A percentile compares a stretch with the other conserved stretches of the same genome.
Conservation (phyloP, 2,888 invertebrate genomes). For the Dicranocentrus wangi region DNA sequence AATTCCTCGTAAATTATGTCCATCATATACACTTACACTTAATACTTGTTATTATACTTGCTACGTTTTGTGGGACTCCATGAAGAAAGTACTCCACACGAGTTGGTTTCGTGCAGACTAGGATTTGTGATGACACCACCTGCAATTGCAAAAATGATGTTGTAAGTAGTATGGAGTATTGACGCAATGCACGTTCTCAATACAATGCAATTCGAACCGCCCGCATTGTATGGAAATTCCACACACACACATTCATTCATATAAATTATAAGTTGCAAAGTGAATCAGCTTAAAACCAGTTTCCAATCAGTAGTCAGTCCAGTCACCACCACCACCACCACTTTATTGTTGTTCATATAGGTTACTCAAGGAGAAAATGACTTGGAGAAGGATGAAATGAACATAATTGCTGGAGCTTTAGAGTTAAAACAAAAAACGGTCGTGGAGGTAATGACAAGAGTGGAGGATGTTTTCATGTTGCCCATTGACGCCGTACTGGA, state of each 20-base stretch:
- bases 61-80: no score
- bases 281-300: not conserved
- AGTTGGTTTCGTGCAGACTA: no score
- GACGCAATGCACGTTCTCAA: no score
- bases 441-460: slow-evolving; percentile 78
- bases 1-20: no score
- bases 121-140: no score
- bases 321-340: no score
- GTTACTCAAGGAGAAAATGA: slow-evolving; percentile 75
- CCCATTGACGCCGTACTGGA: slow-evolving; percentile 77
- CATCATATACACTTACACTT: no score
- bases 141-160: no score
- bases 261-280: not conserved
- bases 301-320: not conserved
- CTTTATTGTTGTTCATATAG: slow-evolving; percentile 65
- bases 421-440: slow-evolving; percentile 79
- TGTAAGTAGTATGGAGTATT: no score
- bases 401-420: slow-evolving; percentile 79
- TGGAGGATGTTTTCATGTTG: slow-evolving; percentile 79
- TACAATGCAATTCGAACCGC: no score
- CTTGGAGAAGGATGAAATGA: slow-evolving; percentile 76
- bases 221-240: not conserved
- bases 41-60: no score
- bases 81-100: no score
- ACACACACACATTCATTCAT: not conserved